Evolutionary conservation across 2,888 invertebrate species (phyloP).

Genomic region (Drosophila lacicola): DNA sequence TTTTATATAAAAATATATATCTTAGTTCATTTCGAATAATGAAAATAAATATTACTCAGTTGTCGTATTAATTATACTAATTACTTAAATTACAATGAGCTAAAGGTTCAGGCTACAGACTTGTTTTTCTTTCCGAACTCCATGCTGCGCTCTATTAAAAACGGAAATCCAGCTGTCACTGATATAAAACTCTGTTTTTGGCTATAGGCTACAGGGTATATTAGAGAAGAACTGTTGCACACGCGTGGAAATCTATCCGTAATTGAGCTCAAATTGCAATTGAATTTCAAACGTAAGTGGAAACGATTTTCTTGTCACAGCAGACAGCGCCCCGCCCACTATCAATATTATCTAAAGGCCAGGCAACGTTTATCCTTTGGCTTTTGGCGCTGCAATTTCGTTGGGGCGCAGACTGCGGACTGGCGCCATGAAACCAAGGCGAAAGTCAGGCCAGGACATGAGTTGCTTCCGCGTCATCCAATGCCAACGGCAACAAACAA

Average conservation of each 20-base stretch:
- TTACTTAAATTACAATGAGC: too few relatives aligned
- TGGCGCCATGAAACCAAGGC: constrained; percentile 50
- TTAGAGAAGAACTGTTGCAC: constrained; percentile 23
- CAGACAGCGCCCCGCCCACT: background rate
- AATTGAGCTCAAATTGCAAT: constrained; percentile 23
- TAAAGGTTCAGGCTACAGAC: too few relatives aligned
- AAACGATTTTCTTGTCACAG: constrained; percentile 49
- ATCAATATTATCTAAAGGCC: background rate
- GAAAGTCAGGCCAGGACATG: constrained; percentile 34
- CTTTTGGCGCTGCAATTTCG: constrained; percentile 70
- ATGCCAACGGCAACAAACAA: constrained; percentile 69
- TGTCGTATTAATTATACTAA: too few relatives aligned
- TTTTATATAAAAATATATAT: too few relatives aligned
- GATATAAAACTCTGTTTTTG: too few relatives aligned
- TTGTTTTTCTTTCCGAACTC: too few relatives aligned
- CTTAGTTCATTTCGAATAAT: too few relatives aligned
- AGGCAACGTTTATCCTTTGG: constrained; percentile 43
- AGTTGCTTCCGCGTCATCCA: constrained; percentile 51
- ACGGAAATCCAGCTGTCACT: too few relatives aligned
- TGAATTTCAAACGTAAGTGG: constrained; percentile 29
- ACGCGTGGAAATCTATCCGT: constrained; percentile 7
- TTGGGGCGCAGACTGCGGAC: constrained; percentile 22
- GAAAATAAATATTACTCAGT: too few relatives aligned
- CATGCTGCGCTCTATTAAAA: too few relatives aligned
- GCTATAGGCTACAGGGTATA: background rate